Percentiles rank a stretch among this genome's conserved stretches.
Conservation (phyloP, 2,797 vertebrate genomes). For the Spinus olivaceus region DNA sequence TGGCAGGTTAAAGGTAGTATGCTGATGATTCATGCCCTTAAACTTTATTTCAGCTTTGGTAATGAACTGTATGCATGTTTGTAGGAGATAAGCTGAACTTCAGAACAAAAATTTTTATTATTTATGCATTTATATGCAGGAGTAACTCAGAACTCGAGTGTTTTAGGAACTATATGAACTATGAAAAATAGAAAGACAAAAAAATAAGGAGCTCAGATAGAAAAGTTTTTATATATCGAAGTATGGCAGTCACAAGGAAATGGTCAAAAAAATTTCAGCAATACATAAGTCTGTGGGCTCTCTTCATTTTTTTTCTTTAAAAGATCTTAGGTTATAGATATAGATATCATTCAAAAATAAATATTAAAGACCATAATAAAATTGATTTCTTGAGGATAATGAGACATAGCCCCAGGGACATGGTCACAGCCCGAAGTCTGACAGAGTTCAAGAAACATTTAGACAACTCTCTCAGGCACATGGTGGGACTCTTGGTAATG, state of each 20-base stretch:
- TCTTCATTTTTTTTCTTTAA: background rate
- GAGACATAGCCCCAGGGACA: background rate
- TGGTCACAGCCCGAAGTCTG: background rate
- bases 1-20: background rate
- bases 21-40: background rate
- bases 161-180: background rate
- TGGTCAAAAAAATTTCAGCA: background rate
- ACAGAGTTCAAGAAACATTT: background rate
- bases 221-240: background rate
- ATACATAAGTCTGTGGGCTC: background rate
- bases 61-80: background rate
- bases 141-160: background rate
- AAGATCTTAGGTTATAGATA: background rate
- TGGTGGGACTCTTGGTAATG: too few species aligned
- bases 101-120: background rate
- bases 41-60: background rate
- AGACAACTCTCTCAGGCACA: background rate
- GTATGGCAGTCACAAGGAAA: background rate
- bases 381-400: background rate
- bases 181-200: background rate
- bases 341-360: background rate
- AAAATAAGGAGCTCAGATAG: background rate
- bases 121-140: background rate
- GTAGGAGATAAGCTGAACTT: background rate
- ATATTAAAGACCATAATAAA: background rate